Evolutionary conservation across 1,140 invertebrate species (phyloP).

Genomic region (Aphidius gifuensis): DNA sequence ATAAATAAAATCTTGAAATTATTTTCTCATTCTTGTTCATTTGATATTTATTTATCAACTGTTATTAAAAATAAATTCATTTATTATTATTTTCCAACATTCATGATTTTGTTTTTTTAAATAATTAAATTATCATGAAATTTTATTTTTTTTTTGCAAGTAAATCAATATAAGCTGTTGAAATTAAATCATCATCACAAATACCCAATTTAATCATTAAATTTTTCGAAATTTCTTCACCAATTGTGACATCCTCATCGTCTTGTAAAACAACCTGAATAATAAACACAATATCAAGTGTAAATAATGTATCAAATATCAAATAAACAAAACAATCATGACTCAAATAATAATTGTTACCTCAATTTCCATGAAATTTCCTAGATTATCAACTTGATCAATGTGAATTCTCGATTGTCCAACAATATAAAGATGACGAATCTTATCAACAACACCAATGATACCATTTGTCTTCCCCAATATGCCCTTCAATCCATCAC

Average conservation of each 20-base stretch:
- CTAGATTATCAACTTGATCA: conserved; percentile 77
- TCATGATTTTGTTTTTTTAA: too few species aligned
- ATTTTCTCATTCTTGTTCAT: too few species aligned
- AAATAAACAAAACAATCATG: not conserved
- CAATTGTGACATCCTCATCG: conserved; percentile 66
- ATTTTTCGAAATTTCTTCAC: conserved; percentile 68
- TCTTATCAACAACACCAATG: conserved; percentile 69
- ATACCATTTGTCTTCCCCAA: conserved; percentile 61
- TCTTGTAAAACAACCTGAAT: conserved; percentile 63
- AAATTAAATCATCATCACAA: conserved; percentile 65
- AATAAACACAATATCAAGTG: not conserved
- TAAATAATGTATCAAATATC: conserved; percentile 4
- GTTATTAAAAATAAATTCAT: too few species aligned
- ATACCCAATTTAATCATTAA: conserved; percentile 70
- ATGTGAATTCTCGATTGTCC: conserved; percentile 86
- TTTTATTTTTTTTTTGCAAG: conserved; percentile 30
- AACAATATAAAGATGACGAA: conserved; percentile 70
- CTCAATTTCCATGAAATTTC: conserved; percentile 88
- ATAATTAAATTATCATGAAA: too few species aligned
- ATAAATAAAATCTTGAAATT: too few species aligned
- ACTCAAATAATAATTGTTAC: conserved; percentile 52
- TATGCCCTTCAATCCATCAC: conserved; percentile 51
- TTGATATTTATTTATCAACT: too few species aligned
- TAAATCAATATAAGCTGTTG: conserved; percentile 75
- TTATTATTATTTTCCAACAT: too few species aligned